Evolutionary conservation across 2,888 invertebrate species (phyloP), one percentile per base, ranked within the genome.

Genomic region (Coremacera marginata): DNA sequence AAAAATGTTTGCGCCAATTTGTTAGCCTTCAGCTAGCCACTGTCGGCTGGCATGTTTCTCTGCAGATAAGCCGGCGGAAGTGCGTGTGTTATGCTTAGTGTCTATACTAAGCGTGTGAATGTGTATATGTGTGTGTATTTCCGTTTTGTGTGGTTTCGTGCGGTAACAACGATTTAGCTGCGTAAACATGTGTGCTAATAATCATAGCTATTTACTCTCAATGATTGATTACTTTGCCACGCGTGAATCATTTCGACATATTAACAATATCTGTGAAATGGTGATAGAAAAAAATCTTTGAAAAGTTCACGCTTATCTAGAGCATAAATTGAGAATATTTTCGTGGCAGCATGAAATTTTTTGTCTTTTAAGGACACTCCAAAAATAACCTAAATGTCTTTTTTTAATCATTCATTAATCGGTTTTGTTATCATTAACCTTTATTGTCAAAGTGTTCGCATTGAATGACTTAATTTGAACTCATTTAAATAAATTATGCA

Each of bases 151-250:
- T 68, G 25, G 22, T 49, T 27, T 11, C 22, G 49, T 51, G 51
- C 49, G 51, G 44, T 25, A 52, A 68, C 68, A 51, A 25, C 68
- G 68, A 68, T 68, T 68, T 68, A 68, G 68, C 49, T 68, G 68
- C 49, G 68, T 68, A 68, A 68, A 51, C 49, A 49, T 51, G 68
- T 68, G 68, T 68, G 51, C 19, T 34, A 49, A 68, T 49, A 49
- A 68, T 49, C 51, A 49, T 49, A 22, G 49, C 25, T 68, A 49
- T 22, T 68, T 68, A 68, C 44, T 22, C 51, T 68, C 16, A 49
- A 68, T 68, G 68, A 68, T 51, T n/a, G 22, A 68, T 68, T 49
- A 31, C 25, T 49, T 25, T 14, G 11, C 68, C 34, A 51, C 22
- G 44, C 68, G 52, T 25, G 27, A 51, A 51, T 68, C 68, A 68